Conservation (phyloP, 1,140 invertebrate species). For the Coelopa frigida region DNA sequence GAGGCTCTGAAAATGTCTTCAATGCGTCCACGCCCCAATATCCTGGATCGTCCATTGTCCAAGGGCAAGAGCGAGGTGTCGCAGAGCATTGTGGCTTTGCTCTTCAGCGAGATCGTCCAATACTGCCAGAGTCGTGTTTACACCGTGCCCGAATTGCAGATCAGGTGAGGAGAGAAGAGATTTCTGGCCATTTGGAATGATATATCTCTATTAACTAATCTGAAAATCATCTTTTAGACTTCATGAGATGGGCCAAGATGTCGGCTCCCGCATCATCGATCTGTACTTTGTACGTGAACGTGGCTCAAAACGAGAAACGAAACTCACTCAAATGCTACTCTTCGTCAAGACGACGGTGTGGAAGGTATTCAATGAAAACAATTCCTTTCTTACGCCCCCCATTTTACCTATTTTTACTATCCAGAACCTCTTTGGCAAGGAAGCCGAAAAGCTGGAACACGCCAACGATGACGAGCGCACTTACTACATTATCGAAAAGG, state of each 20-base stretch:
- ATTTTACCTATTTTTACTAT: constrained; percentile 53
- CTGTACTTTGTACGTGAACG: constrained; percentile 89
- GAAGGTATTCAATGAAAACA: too few species aligned
- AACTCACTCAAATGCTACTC: constrained; percentile 87
- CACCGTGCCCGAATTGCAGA: constrained; percentile 88
- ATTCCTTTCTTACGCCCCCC: too few species aligned
- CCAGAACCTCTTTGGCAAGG: constrained; percentile 93
- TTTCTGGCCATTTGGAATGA: not conserved
- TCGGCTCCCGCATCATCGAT: constrained; percentile 89
- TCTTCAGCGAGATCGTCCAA: constrained; percentile 97
- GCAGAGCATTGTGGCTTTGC: constrained; percentile 85
- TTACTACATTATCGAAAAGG: constrained; percentile 98
- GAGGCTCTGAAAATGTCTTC: constrained; percentile 43
- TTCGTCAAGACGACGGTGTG: constrained; percentile 96
- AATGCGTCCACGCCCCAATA: constrained; percentile 62
- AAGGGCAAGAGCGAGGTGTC: constrained; percentile 89
- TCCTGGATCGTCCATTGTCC: constrained; percentile 85
- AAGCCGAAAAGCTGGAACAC: constrained; percentile 97
- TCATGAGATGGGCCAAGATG: constrained; percentile 88
- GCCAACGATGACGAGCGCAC: constrained; percentile 96
- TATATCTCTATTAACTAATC: too few species aligned
- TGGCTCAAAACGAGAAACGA: constrained; percentile 90
- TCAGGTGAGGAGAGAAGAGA: constrained; percentile 19
- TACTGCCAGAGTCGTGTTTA: constrained; percentile 95
- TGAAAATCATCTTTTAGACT: constrained; percentile 66